phyloP scores from a whole-genome alignment of 2,888 invertebrate species.

The Osmoderma eremita region DNA sequence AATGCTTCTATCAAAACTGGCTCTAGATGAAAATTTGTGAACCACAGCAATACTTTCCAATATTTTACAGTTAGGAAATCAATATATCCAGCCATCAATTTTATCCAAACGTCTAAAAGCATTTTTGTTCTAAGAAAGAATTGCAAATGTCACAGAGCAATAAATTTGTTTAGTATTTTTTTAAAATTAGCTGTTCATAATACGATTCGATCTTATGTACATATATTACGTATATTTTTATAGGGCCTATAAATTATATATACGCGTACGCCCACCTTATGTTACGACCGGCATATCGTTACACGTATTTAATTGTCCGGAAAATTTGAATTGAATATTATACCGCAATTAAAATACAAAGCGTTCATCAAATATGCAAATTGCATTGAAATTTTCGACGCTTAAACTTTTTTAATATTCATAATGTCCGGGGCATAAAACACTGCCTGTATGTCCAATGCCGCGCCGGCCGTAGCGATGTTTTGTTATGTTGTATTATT shows the following conservation, averaged over 20 bases:
- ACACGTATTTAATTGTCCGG: constrained; percentile 64
- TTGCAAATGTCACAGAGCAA: too few relatives aligned
- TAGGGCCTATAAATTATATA: not conserved
- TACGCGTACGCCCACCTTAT: constrained; percentile 29
- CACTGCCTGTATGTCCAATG: too few relatives aligned
- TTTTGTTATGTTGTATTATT: too few relatives aligned
- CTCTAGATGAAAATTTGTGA: too few relatives aligned
- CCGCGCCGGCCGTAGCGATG: too few relatives aligned
- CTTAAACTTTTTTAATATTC: constrained; percentile 64
- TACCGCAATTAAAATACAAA: constrained; percentile 65
- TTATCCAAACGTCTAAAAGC: too few relatives aligned
- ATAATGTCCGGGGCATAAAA: constrained; percentile 57
- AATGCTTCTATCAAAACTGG: too few relatives aligned
- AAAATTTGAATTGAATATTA: constrained; percentile 65
- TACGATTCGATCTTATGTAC: not conserved
- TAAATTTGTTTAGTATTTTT: not conserved
- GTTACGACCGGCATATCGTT: constrained; percentile 51
- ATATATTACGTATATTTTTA: not conserved
- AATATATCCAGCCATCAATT: too few relatives aligned
- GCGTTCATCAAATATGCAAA: constrained; percentile 65
- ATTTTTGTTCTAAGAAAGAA: too few relatives aligned
- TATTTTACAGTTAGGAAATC: too few relatives aligned
- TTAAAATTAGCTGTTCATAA: not conserved
- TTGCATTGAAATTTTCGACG: constrained; percentile 63
- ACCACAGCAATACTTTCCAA: too few relatives aligned